Percentiles rank a stretch among this genome's conserved stretches.
phyloP scores from a whole-genome alignment of 1,140 invertebrate genomes.

The Leucophenga varia region DNA sequence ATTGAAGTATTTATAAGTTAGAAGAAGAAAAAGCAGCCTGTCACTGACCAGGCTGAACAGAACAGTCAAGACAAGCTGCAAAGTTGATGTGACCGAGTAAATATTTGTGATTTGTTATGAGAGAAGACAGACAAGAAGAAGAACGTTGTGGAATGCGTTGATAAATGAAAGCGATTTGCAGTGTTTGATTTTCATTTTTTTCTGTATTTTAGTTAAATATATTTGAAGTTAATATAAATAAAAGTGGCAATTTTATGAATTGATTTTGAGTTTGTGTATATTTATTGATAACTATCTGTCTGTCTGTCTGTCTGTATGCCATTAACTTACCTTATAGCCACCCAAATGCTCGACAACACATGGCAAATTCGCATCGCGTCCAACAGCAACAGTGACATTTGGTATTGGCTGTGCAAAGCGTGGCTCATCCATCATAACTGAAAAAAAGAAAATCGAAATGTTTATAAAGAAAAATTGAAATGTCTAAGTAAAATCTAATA shows the following conservation, averaged over 20 bases:
- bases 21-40: too few relatives aligned
- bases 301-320: neutral
- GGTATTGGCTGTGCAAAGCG: conserved; percentile 84
- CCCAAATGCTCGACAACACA: conserved; percentile 87
- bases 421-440: conserved; percentile 80
- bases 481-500: too few relatives aligned
- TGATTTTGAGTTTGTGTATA: too few relatives aligned
- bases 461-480: too few relatives aligned
- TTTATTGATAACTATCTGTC: neutral
- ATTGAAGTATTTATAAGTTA: too few relatives aligned
- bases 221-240: too few relatives aligned
- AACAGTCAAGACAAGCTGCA: too few relatives aligned
- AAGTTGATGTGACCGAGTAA: conserved; percentile 50
- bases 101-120: conserved; percentile 55
- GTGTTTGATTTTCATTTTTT: conserved; percentile 22
- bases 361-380: conserved; percentile 81
- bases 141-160: conserved; percentile 8
- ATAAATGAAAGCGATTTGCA: conserved; percentile 52
- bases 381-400: conserved; percentile 84
- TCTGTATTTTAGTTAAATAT: neutral
- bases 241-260: too few relatives aligned
- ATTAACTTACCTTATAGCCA: conserved; percentile 74
- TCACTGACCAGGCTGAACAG: too few relatives aligned
- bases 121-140: conserved; percentile 9
- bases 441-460: too few relatives aligned